Conservation (phyloP, 2,113 vertebrate species). For the Calidris pugnax region DNA sequence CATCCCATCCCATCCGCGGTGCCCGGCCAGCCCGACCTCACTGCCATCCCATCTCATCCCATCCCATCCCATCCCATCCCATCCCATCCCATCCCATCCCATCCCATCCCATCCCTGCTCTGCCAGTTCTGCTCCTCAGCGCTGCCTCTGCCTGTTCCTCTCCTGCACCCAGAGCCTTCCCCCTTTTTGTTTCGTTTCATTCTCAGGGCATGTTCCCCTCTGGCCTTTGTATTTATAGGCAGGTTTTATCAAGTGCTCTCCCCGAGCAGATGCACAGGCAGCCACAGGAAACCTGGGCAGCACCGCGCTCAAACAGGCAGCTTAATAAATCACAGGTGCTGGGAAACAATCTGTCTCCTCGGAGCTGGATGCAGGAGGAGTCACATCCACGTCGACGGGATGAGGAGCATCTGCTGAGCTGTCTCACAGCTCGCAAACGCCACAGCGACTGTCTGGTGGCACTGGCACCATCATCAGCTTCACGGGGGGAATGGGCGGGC, state of each 20-base stretch:
- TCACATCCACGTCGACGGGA: neutral
- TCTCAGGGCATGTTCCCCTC: neutral
- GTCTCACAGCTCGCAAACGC: neutral
- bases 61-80: neutral
- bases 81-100: too few species aligned
- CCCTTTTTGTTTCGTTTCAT: neutral
- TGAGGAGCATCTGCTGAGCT: neutral
- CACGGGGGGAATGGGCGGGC: neutral
- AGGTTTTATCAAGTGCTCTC: conserved; percentile 5
- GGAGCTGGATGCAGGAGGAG: neutral
- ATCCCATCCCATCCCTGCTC: neutral
- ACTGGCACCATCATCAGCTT: neutral
- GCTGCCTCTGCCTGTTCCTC: neutral
- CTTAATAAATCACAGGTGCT: conserved; percentile 22
- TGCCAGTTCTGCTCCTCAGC: neutral
- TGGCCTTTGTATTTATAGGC: conserved; percentile 16
- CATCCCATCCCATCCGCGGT: too few species aligned
- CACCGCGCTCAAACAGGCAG: neutral
- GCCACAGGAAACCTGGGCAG: neutral
- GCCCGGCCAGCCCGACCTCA: neutral
- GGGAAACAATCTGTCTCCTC: neutral
- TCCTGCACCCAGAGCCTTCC: neutral
- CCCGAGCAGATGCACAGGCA: neutral
- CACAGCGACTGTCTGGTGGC: neutral
- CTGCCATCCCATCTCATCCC: too few species aligned